Percentiles rank a stretch among this genome's conserved stretches.
These are phyloP conservation scores for Meriones unguiculatus DNA, from an alignment of 2,113 vertebrate species.

Conservation along the genomic window DNA sequence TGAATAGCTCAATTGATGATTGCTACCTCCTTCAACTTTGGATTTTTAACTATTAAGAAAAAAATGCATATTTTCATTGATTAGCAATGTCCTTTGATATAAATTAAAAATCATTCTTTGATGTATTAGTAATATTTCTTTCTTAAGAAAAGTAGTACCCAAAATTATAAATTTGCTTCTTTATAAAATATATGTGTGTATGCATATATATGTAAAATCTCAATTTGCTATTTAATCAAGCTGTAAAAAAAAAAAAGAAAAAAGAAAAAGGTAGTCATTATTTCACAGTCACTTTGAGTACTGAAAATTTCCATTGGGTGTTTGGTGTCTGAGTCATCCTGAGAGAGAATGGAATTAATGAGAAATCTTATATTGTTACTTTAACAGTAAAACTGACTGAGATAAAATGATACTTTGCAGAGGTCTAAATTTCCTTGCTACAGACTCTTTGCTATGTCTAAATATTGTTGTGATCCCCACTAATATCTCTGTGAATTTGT, in stretches of 20 bases:
- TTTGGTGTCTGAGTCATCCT: neutral
- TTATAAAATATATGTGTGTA: neutral
- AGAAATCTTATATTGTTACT: neutral
- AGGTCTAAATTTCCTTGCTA: neutral
- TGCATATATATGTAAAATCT: neutral
- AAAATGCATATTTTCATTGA: neutral
- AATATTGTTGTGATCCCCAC: neutral
- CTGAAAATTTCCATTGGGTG: neutral
- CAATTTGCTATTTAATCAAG: neutral
- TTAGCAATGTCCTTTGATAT: neutral
- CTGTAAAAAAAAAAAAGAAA: neutral
- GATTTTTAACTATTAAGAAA: neutral
- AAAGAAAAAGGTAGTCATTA: conserved; percentile 6
- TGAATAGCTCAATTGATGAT: too few species aligned
- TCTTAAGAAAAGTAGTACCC: conserved; percentile 38
- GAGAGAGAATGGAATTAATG: neutral
- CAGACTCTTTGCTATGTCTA: neutral
- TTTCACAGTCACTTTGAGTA: neutral
- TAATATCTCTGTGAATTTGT: neutral
- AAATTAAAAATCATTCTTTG: conserved; percentile 44
- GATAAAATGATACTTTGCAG: neutral
- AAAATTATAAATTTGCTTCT: neutral
- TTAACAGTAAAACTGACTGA: neutral
- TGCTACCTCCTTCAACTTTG: neutral
- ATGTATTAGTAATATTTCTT: conserved; percentile 50